phyloP scores from a whole-genome alignment of 1,140 invertebrate genomes.

The Mya arenaria region DNA sequence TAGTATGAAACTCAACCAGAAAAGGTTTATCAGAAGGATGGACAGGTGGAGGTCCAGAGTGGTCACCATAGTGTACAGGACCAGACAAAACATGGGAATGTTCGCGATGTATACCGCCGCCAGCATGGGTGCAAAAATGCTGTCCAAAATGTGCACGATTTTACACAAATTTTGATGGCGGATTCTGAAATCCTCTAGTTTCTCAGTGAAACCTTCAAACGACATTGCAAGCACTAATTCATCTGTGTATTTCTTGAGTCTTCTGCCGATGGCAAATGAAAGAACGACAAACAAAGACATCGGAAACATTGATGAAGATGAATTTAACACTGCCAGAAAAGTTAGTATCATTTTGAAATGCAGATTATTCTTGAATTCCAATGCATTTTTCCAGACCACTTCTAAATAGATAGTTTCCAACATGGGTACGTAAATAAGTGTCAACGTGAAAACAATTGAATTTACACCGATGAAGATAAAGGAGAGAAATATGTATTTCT shows the following conservation, averaged over 20 bases:
- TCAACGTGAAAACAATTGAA: slow-evolving; percentile 35
- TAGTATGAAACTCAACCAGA: slow-evolving; percentile 48
- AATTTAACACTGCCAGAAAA: slow-evolving; percentile 32
- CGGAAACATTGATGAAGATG: slow-evolving; percentile 42
- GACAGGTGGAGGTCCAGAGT: slow-evolving; percentile 41
- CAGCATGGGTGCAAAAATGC: slow-evolving; percentile 37
- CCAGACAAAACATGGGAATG: slow-evolving; percentile 53
- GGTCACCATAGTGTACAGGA: slow-evolving; percentile 44
- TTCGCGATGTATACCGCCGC: slow-evolving; percentile 41
- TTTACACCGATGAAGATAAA: slow-evolving; percentile 47
- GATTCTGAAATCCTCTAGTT: slow-evolving; percentile 51
- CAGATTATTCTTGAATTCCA: background rate
- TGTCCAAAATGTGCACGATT: slow-evolving; percentile 24
- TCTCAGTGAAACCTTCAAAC: slow-evolving; percentile 20
- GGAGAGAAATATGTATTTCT: slow-evolving; percentile 11
- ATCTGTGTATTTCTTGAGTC: slow-evolving; percentile 34
- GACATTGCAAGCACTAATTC: slow-evolving; percentile 18
- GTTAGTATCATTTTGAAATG: slow-evolving; percentile 32
- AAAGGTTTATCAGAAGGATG: slow-evolving; percentile 49
- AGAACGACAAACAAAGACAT: slow-evolving; percentile 33
- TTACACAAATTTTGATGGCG: slow-evolving; percentile 39
- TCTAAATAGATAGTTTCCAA: slow-evolving; percentile 39
- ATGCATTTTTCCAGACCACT: slow-evolving; percentile 41
- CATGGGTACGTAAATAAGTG: slow-evolving; percentile 38
- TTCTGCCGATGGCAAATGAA: slow-evolving; percentile 23